Evolutionary conservation across 2,113 vertebrate species (phyloP).

Genomic region (Diphyllodes magnificus): DNA sequence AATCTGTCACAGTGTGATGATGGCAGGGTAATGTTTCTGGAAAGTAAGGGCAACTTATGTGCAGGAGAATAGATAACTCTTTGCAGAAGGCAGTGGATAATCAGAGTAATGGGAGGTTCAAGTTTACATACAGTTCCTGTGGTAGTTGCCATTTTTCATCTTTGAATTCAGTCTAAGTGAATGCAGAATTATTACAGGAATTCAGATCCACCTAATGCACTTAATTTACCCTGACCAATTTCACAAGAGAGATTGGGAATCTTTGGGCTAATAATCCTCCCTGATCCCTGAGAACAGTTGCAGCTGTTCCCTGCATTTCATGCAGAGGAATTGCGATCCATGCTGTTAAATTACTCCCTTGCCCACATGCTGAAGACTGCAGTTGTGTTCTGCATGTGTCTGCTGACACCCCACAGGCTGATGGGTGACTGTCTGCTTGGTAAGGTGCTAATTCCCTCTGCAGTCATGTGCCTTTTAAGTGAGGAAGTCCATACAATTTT

Average conservation of each 20-base stretch:
- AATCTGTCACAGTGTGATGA: background rate
- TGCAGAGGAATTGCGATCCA: background rate
- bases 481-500: background rate
- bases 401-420: background rate
- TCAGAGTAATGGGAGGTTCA: background rate
- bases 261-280: background rate
- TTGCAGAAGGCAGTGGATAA: background rate
- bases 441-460: background rate
- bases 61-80: background rate
- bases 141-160: background rate
- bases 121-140: background rate
- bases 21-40: background rate
- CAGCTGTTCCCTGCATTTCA: constrained; percentile 32
- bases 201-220: background rate
- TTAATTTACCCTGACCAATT: background rate
- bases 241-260: background rate
- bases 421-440: background rate
- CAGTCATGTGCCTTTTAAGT: background rate
- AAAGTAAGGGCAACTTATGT: background rate
- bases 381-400: background rate
- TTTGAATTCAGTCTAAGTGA: background rate
- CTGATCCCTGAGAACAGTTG: background rate
- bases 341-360: background rate
- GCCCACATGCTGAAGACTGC: background rate
- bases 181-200: background rate